phyloP scores from a whole-genome alignment of 2,797 vertebrate genomes.

The Ctenopoma kingsleyae region DNA sequence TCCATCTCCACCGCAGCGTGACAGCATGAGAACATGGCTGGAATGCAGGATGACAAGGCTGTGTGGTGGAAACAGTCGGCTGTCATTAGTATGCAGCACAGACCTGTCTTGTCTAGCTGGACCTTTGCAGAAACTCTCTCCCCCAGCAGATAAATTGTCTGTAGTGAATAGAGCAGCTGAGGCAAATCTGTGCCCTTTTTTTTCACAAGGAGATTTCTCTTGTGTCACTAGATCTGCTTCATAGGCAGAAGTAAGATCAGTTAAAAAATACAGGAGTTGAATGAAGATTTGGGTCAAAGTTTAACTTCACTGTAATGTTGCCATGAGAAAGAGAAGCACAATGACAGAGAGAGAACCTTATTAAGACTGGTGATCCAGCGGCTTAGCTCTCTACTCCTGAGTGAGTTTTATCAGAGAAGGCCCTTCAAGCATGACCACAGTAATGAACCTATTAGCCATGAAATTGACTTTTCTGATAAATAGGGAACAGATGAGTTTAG shows the following conservation, averaged over 20 bases:
- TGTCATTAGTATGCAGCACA: conserved; percentile 77
- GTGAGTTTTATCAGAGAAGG: conserved; percentile 77
- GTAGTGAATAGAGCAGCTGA: conserved; percentile 68
- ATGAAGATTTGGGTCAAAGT: conserved; percentile 42
- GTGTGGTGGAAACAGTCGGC: conserved; percentile 50
- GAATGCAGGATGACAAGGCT: conserved; percentile 73
- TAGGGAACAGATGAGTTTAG: conserved; percentile 63
- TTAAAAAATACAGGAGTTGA: conserved; percentile 26
- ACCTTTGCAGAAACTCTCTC: conserved; percentile 69
- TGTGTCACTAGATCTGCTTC: conserved; percentile 29
- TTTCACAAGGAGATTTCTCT: conserved; percentile 41
- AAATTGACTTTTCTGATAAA: conserved; percentile 87
- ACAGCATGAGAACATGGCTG: conserved; percentile 68
- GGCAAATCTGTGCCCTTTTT: conserved; percentile 61
- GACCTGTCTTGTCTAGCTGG: conserved; percentile 67
- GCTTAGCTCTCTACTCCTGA: conserved; percentile 75
- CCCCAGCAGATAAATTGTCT: conserved; percentile 70
- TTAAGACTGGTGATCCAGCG: conserved; percentile 64
- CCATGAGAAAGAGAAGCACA: conserved; percentile 47
- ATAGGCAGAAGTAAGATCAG: conserved; percentile 20
- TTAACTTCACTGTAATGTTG: conserved; percentile 46
- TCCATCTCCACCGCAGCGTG: conserved; percentile 60
- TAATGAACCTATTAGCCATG: conserved; percentile 88
- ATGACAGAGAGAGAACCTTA: conserved; percentile 57
- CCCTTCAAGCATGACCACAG: conserved; percentile 76